These are phyloP conservation scores for Napeogenes sylphis DNA, from an alignment of 2,888 invertebrate species.

Conservation along the genomic window DNA sequence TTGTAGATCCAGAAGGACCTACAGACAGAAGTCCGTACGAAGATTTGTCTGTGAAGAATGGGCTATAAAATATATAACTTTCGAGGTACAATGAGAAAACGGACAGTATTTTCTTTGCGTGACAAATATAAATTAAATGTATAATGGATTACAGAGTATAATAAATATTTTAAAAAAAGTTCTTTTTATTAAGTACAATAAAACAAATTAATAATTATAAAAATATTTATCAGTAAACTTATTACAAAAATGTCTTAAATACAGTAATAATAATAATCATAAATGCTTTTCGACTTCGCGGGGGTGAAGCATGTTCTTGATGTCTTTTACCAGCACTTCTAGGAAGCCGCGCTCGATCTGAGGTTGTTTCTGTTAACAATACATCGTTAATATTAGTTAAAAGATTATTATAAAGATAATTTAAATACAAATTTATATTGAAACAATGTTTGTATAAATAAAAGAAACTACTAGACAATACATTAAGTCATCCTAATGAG, in stretches of 20 bases:
- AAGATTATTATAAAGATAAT: neutral
- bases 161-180: no score
- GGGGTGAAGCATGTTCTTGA: slow-evolving; percentile 87
- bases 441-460: neutral
- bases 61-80: no score
- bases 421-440: neutral
- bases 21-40: no score
- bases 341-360: slow-evolving; percentile 83
- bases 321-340: slow-evolving; percentile 85
- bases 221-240: slow-evolving; percentile 11
- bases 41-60: no score
- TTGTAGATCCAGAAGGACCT: no score
- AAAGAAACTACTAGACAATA: neutral
- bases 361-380: slow-evolving; percentile 75
- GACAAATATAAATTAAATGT: no score
- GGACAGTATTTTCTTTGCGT: no score
- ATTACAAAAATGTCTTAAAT: slow-evolving; percentile 12
- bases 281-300: slow-evolving; percentile 41
- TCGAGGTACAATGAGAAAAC: no score
- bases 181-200: neutral
- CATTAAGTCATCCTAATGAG: neutral
- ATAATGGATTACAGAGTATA: no score
- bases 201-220: neutral
- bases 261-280: slow-evolving; percentile 13
- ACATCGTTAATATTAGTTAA: neutral